Evolutionary conservation across 2,888 invertebrate species (phyloP).

Genomic region (Strigamia transsilvanica): DNA sequence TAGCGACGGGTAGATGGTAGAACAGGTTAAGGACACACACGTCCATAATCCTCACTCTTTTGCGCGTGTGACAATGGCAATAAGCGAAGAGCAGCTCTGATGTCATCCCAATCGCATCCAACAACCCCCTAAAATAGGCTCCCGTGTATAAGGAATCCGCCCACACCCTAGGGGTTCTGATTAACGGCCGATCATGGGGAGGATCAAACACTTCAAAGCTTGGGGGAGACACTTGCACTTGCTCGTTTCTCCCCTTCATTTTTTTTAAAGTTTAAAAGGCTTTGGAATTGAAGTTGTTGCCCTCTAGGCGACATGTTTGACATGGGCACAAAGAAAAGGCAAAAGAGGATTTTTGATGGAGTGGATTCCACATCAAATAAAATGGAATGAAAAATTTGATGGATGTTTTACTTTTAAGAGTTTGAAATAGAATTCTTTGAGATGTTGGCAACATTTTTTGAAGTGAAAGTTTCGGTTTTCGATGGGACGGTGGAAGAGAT

Average conservation of each 20-base stretch:
- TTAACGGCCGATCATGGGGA: constrained; percentile 49
- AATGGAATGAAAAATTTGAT: constrained; percentile 23
- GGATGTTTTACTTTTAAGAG: background rate
- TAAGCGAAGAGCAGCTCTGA: constrained; percentile 27
- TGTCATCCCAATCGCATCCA: constrained; percentile 40
- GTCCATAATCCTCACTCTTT: constrained; percentile 42
- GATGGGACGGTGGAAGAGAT: background rate
- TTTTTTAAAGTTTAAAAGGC: constrained; percentile 48
- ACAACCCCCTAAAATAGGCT: constrained; percentile 25
- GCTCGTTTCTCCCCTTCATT: constrained; percentile 40
- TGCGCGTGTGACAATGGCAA: constrained; percentile 35
- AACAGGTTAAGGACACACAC: constrained; percentile 43
- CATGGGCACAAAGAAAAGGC: constrained; percentile 40
- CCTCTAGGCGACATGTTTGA: constrained; percentile 47
- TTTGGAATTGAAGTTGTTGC: constrained; percentile 45
- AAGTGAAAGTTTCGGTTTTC: background rate
- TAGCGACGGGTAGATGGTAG: constrained; percentile 20
- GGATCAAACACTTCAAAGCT: constrained; percentile 49
- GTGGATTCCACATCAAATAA: constrained; percentile 28
- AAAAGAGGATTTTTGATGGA: constrained; percentile 48
- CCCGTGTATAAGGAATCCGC: constrained; percentile 36
- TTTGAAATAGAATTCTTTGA: background rate
- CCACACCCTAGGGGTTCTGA: constrained; percentile 45
- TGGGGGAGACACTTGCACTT: constrained; percentile 46
- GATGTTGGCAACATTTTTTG: background rate